Evolutionary conservation across 2,797 vertebrate species (phyloP).

Genomic region (Crossoptilon crossoptilon): DNA sequence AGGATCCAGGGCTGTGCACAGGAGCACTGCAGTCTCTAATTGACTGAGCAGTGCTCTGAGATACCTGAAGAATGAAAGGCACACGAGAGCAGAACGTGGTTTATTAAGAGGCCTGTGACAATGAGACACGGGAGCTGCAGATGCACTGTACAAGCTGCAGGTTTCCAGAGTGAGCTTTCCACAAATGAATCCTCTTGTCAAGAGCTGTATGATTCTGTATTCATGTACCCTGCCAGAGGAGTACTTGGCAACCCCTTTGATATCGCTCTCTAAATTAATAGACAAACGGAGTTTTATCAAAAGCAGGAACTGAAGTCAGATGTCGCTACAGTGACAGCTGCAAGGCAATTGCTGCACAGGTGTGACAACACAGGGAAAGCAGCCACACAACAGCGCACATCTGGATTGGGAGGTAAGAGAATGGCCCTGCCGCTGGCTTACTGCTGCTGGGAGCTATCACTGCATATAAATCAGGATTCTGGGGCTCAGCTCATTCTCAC

Average conservation of each 20-base stretch:
- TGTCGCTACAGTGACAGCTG: constrained; percentile 58
- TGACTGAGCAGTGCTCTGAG: constrained; percentile 6
- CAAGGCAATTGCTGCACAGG: constrained; percentile 53
- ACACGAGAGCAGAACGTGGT: background rate
- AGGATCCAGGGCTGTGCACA: background rate
- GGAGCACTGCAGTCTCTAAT: background rate
- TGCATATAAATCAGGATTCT: background rate
- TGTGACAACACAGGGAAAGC: constrained; percentile 23
- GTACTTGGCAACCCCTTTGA: constrained; percentile 72
- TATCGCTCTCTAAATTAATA: constrained; percentile 67
- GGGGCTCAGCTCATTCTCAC: background rate
- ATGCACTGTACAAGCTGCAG: constrained; percentile 39
- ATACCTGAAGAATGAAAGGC: constrained; percentile 50
- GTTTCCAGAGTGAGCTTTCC: constrained; percentile 52
- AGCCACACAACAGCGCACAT: background rate
- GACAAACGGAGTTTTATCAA: constrained; percentile 68
- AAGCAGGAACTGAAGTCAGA: constrained; percentile 69
- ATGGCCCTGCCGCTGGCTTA: background rate
- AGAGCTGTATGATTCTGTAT: constrained; percentile 41
- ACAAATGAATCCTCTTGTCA: constrained; percentile 70
- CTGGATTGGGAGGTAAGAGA: constrained; percentile 1
- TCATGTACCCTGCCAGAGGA: constrained; percentile 63
- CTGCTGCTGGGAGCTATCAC: background rate
- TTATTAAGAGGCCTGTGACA: constrained; percentile 58
- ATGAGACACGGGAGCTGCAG: constrained; percentile 38